Conservation (phyloP, 2,113 vertebrate species). For the Nannospalax galili region DNA sequence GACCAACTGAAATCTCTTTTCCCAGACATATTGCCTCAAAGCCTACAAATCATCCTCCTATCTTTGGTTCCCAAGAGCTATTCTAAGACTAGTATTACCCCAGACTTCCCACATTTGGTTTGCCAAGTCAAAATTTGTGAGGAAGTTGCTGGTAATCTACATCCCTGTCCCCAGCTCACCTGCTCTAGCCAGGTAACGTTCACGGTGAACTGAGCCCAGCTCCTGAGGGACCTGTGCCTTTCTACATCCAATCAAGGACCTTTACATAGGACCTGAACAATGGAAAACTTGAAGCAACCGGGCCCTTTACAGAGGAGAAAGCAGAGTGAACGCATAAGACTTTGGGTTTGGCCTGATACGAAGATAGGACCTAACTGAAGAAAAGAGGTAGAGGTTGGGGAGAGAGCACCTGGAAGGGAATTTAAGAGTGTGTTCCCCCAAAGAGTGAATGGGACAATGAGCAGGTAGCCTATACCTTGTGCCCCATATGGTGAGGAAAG, state of each 20-base stretch:
- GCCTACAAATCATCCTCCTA: conserved; percentile 66
- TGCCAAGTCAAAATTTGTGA: not conserved
- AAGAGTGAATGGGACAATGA: not conserved
- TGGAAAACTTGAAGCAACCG: not conserved
- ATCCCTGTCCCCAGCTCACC: conserved; percentile 36
- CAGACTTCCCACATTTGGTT: not conserved
- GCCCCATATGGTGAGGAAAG: not conserved
- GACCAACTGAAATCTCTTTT: conserved; percentile 54
- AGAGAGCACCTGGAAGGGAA: rapidly evolving
- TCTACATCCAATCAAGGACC: not conserved
- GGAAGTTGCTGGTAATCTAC: conserved; percentile 51
- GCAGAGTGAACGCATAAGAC: rapidly evolving
- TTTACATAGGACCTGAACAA: not conserved
- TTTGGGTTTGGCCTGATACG: not conserved
- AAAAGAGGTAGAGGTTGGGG: no score
- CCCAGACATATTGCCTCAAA: conserved; percentile 29
- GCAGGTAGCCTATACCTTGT: rapidly evolving
- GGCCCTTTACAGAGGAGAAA: not conserved
- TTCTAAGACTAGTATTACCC: conserved; percentile 27
- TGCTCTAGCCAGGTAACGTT: not conserved
- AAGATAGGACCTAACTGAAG: not conserved
- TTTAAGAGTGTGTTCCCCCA: rapidly evolving
- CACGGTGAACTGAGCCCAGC: conserved; percentile 2
- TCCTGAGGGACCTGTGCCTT: rapidly evolving
- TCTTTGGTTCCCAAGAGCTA: conserved; percentile 63